These are phyloP conservation scores for Megaustenia siamemsis DNA, from an alignment of 2,888 invertebrate genomes.

Conservation along the genomic window DNA sequence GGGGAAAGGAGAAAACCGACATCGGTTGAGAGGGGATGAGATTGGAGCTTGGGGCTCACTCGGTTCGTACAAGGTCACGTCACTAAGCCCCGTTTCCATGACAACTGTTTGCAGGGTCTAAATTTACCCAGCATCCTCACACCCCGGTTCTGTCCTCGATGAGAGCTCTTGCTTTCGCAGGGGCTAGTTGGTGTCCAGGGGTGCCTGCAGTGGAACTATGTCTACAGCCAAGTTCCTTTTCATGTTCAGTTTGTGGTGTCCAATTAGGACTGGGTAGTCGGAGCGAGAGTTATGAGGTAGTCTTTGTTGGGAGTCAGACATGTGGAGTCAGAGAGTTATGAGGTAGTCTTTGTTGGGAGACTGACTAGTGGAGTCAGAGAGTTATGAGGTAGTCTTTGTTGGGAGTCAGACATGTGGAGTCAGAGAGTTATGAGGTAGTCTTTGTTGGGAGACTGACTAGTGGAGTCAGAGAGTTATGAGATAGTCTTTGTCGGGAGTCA, in stretches of 20 bases:
- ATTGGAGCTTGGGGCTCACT: slow-evolving; percentile 29
- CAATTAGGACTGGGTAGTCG: no score
- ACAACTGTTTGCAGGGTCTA: slow-evolving; percentile 50
- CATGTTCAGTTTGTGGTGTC: not conserved
- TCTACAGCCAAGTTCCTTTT: not conserved
- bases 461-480: no score
- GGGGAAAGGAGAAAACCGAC: not conserved
- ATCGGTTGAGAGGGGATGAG: slow-evolving; percentile 16
- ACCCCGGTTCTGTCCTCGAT: not conserved
- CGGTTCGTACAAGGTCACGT: slow-evolving; percentile 42
- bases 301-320: no score
- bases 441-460: no score
- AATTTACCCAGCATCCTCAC: not conserved
- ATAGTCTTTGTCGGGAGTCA: no score
- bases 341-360: no score
- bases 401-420: no score
- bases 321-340: no score
- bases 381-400: no score
- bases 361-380: no score
- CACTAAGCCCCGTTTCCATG: slow-evolving; percentile 45
- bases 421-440: no score
- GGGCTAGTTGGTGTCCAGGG: not conserved
- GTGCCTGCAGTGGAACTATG: slow-evolving; percentile 2
- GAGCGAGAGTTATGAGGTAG: no score
- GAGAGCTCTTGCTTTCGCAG: slow-evolving; percentile 35